Percentiles rank a stretch among this genome's conserved stretches.
Evolutionary conservation across 2,113 vertebrate genomes (phyloP).

Genomic region (Aramus guarauna): DNA sequence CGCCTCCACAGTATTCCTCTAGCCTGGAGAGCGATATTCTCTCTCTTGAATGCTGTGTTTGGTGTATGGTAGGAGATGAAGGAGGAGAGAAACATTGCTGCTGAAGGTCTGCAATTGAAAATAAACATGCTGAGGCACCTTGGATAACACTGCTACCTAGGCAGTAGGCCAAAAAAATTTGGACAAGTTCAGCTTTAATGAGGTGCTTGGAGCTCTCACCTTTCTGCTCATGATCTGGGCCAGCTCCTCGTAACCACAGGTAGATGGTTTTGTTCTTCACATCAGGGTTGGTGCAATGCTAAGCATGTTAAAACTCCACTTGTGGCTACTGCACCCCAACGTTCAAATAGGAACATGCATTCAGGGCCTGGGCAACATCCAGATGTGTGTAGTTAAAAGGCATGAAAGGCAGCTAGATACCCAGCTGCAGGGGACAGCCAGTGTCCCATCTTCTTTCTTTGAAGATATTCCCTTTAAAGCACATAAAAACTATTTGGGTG

Average conservation of each 20-base stretch:
- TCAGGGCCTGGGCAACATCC: neutral
- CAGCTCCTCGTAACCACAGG: neutral
- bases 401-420: neutral
- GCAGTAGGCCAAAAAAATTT: neutral
- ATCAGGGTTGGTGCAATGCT: neutral
- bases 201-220: neutral
- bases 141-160: neutral
- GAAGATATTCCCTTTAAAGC: neutral
- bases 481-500: neutral
- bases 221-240: neutral
- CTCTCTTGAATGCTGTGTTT: neutral
- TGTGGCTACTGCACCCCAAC: neutral
- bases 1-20: neutral
- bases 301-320: neutral
- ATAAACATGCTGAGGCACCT: neutral
- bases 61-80: neutral
- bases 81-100: neutral
- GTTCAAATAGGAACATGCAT: neutral
- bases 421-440: neutral
- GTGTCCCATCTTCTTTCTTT: neutral
- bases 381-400: neutral
- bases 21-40: neutral
- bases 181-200: neutral
- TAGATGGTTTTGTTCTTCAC: neutral
- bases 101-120: neutral